These are phyloP conservation scores for Gyps fulvus DNA, from an alignment of 2,113 vertebrate genomes.

Conservation along the genomic window DNA sequence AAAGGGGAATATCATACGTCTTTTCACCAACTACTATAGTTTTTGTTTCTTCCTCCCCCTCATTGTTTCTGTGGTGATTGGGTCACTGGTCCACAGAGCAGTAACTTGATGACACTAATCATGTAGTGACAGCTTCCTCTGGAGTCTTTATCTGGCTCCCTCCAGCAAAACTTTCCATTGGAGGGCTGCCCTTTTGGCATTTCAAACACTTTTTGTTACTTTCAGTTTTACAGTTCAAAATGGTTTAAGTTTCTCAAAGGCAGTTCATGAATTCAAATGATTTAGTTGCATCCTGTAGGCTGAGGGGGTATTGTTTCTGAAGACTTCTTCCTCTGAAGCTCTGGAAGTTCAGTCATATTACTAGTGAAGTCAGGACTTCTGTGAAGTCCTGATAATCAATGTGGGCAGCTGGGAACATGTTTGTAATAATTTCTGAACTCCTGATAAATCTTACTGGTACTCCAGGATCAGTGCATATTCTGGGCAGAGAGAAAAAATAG, in stretches of 20 bases:
- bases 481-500: neutral
- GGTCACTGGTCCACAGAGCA: neutral
- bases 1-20: neutral
- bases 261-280: neutral
- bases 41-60: neutral
- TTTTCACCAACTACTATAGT: neutral
- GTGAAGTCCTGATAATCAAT: neutral
- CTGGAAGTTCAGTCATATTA: neutral
- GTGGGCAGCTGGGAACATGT: neutral
- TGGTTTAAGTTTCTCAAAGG: neutral
- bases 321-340: neutral
- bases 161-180: neutral
- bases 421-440: neutral
- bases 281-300: neutral
- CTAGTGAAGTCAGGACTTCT: neutral
- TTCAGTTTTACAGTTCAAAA: neutral
- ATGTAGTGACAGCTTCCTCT: neutral
- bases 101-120: neutral
- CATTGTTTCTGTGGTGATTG: neutral
- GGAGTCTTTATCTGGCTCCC: neutral
- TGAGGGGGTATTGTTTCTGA: neutral
- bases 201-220: neutral
- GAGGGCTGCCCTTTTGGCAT: neutral
- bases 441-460: neutral
- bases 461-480: neutral